A percentile compares a stretch with the other conserved stretches of the same genome.
Conservation (phyloP, 2,113 vertebrate species). For the Xyrauchen texanus region DNA sequence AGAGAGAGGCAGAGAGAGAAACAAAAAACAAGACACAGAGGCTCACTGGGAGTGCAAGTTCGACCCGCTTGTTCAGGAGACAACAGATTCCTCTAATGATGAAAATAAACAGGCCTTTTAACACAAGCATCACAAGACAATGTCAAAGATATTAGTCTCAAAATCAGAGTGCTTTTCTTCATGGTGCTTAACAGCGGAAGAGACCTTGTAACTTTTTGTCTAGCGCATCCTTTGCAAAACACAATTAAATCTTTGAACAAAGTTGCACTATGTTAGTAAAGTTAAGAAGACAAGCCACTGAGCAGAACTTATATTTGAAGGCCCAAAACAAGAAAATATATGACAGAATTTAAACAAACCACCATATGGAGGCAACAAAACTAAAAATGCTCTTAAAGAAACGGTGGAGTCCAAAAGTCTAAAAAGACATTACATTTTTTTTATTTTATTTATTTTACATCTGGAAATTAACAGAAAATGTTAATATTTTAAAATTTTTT, state of each 20-base stretch:
- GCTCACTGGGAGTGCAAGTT: slow-evolving; percentile 64
- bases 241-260: slow-evolving; percentile 55
- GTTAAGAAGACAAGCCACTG: slow-evolving; percentile 52
- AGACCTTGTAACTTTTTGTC: slow-evolving; percentile 54
- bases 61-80: slow-evolving; percentile 69
- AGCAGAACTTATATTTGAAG: slow-evolving; percentile 49
- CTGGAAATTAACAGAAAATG: background rate
- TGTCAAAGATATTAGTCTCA: slow-evolving; percentile 62
- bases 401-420: background rate
- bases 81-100: slow-evolving; percentile 65
- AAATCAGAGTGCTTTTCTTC: slow-evolving; percentile 53
- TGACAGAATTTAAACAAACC: background rate
- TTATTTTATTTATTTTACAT: background rate
- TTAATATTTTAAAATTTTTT: no score
- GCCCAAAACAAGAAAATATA: slow-evolving; percentile 31
- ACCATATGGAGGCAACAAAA: background rate
- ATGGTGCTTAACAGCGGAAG: slow-evolving; percentile 53
- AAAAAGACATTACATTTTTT: no score
- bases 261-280: slow-evolving; percentile 40
- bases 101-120: slow-evolving; percentile 70
- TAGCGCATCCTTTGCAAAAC: slow-evolving; percentile 48
- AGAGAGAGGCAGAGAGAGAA: slow-evolving; percentile 67
- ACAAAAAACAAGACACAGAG: slow-evolving; percentile 57
- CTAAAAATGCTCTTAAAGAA: background rate
- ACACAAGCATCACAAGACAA: slow-evolving; percentile 63